phyloP scores from a whole-genome alignment of 2,888 invertebrate species.

The Cylindroiulus punctatus region DNA sequence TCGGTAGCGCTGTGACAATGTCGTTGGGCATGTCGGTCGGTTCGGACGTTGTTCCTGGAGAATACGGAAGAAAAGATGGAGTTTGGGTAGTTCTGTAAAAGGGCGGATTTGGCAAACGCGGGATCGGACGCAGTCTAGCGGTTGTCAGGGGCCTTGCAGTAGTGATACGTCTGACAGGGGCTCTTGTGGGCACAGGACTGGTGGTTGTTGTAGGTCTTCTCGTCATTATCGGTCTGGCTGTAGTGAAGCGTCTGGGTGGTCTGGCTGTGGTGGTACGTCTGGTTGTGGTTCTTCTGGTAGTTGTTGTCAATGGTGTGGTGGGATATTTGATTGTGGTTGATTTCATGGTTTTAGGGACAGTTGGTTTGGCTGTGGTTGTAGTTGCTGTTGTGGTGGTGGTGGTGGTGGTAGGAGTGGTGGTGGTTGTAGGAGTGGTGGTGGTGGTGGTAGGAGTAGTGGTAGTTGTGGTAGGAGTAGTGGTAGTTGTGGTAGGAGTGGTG shows the following conservation, averaged over 20 bases:
- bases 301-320: constrained; percentile 23
- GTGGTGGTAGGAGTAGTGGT: not conserved
- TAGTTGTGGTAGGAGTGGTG: constrained; percentile 4
- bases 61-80: constrained; percentile 16
- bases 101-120: not conserved
- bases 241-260: not conserved
- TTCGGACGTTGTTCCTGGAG: not conserved
- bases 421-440: not conserved
- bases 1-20: not conserved
- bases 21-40: not conserved
- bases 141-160: not conserved
- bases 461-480: not conserved
- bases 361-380: constrained; percentile 32
- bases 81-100: not conserved
- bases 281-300: not conserved
- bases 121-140: not conserved
- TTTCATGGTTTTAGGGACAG: no score
- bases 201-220: not conserved
- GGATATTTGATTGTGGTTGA: not conserved
- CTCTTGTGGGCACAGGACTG: not conserved
- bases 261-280: constrained; percentile 46
- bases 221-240: not conserved
- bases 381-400: not conserved
- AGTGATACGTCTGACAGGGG: no score
- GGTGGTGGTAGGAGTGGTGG: not conserved